These are phyloP conservation scores for Triplophysa dalaica DNA, from an alignment of 2,113 vertebrate species.

Conservation along the genomic window DNA sequence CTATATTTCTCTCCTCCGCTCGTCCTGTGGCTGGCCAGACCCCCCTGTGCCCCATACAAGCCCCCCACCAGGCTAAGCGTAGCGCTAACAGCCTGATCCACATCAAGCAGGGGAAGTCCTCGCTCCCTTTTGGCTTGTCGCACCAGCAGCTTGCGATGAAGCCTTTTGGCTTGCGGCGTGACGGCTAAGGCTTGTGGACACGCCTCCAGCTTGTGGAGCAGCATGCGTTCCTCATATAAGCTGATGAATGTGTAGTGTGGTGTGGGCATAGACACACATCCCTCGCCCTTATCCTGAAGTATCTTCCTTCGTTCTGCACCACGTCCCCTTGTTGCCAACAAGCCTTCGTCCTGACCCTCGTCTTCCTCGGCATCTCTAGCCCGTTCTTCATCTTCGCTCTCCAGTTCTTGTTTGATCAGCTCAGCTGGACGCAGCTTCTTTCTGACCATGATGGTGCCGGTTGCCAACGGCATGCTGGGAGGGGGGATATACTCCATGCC, in stretches of 20 bases:
- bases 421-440: conserved; percentile 82
- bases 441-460: conserved; percentile 67
- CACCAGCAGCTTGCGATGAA: conserved; percentile 87
- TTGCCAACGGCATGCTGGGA: conserved; percentile 62
- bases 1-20: conserved; percentile 73
- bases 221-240: conserved; percentile 88
- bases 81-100: conserved; percentile 86
- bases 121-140: conserved; percentile 89
- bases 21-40: conserved; percentile 55
- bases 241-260: conserved; percentile 75
- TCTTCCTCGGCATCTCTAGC: conserved; percentile 74
- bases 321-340: conserved; percentile 38
- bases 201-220: conserved; percentile 85
- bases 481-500: conserved; percentile 91
- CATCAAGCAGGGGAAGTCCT: conserved; percentile 88
- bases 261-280: not conserved
- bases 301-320: conserved; percentile 64
- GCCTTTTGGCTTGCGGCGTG: conserved; percentile 85
- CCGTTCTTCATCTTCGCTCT: conserved; percentile 88
- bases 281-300: conserved; percentile 70
- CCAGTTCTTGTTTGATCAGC: conserved; percentile 90
- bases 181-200: conserved; percentile 85
- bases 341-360: conserved; percentile 49
- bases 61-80: conserved; percentile 87
- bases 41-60: conserved; percentile 82